Conservation (phyloP, 2,888 invertebrate genomes). For the Shargacucullia verbasci region DNA sequence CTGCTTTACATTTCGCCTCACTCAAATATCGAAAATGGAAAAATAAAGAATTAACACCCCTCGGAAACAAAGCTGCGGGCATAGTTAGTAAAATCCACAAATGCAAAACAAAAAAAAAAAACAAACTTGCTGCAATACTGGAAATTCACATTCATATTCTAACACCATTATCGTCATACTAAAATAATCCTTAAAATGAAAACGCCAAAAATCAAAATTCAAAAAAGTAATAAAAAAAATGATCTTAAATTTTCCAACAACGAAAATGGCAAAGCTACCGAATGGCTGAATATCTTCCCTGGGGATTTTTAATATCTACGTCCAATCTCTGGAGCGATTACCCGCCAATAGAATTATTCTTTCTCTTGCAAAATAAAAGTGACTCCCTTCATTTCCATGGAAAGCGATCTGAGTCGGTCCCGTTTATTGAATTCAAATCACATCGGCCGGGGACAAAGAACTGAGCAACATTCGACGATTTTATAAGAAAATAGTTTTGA, state of each 20-base stretch:
- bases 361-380: slow-evolving; percentile 55
- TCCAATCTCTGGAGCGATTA: slow-evolving; percentile 70
- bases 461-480: slow-evolving; percentile 56
- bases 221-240: slow-evolving; percentile 30
- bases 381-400: slow-evolving; percentile 59
- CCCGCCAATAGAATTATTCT: slow-evolving; percentile 66
- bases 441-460: slow-evolving; percentile 71
- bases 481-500: slow-evolving; percentile 52
- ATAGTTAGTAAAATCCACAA: too few relatives aligned
- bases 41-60: too few relatives aligned
- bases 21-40: too few relatives aligned
- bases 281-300: slow-evolving; percentile 62
- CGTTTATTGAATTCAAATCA: slow-evolving; percentile 85
- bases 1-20: too few relatives aligned
- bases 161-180: slow-evolving; percentile 1
- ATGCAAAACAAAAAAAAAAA: too few relatives aligned
- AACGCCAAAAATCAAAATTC: slow-evolving; percentile 13
- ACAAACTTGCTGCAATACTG: neutral
- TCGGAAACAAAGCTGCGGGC: too few relatives aligned
- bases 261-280: slow-evolving; percentile 45
- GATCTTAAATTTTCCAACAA: slow-evolving; percentile 35
- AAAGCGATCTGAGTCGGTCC: slow-evolving; percentile 63
- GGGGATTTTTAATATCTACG: slow-evolving; percentile 60
- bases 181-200: slow-evolving; percentile 4
- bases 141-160: neutral